Conservation (phyloP, 92 coral and sea anemone species). For the Chrysogorgia sp. region DNA sequence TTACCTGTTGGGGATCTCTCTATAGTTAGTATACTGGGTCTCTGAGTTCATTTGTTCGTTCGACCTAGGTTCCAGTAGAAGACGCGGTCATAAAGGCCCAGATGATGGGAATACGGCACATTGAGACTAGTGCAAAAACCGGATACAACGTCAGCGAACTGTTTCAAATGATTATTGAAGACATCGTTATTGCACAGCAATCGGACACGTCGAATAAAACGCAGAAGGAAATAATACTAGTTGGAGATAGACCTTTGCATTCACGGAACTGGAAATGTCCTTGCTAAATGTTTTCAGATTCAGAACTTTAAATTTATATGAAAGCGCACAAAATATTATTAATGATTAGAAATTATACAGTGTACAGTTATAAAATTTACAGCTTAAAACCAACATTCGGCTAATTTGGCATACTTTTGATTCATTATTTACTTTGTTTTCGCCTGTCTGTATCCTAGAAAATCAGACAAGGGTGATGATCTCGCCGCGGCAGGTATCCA, state of each 20-base stretch:
- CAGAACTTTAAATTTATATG: background rate
- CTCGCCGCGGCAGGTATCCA: no score
- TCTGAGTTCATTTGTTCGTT: no score
- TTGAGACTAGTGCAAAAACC: slow-evolving; percentile 86
- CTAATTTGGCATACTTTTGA: no score
- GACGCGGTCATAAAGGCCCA: slow-evolving; percentile 71
- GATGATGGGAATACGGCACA: slow-evolving; percentile 64
- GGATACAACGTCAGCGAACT: slow-evolving; percentile 83
- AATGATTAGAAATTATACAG: no score
- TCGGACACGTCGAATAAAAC: slow-evolving; percentile 4
- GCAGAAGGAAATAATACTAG: slow-evolving; percentile 16
- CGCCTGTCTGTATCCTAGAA: no score
- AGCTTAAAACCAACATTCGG: no score
- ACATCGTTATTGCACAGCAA: slow-evolving; percentile 16
- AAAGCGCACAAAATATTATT: no score
- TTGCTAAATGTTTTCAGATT: slow-evolving; percentile 6
- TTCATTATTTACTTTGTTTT: no score
- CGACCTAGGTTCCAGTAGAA: slow-evolving; percentile 76
- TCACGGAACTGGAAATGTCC: slow-evolving; percentile 19
- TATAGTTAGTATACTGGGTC: no score
- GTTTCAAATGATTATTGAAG: slow-evolving; percentile 73
- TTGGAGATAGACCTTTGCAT: background rate
- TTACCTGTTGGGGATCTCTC: no score
- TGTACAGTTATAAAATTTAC: no score
- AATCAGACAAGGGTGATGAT: no score